phyloP scores from a whole-genome alignment of 1,140 invertebrate species.

The Battus philenor region DNA sequence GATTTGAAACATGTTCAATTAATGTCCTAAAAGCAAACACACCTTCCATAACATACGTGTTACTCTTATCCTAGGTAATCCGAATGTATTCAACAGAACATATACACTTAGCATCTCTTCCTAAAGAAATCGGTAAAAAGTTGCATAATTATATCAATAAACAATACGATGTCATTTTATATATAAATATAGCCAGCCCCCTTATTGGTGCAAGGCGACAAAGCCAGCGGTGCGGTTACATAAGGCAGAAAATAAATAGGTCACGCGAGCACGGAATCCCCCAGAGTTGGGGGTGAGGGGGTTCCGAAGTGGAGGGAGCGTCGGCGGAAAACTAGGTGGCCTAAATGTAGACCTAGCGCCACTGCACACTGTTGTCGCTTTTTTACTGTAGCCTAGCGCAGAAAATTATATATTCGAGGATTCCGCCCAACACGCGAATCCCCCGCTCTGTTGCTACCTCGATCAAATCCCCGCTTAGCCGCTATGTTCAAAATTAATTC shows the following conservation, averaged over 20 bases:
- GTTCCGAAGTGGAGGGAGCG: conserved; percentile 15
- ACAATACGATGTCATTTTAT: too few species aligned
- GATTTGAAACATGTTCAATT: too few species aligned
- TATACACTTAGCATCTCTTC: too few species aligned
- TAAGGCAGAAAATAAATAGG: conserved; percentile 52
- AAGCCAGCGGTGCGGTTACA: conserved; percentile 28
- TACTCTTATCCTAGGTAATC: too few species aligned
- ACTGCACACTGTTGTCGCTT: conserved; percentile 33
- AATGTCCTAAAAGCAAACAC: too few species aligned
- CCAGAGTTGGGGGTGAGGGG: conserved; percentile 4
- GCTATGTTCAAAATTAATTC: too few species aligned
- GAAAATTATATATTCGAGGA: conserved; percentile 39
- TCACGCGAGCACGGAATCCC: conserved; percentile 36
- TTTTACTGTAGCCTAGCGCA: conserved; percentile 32
- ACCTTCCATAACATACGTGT: too few species aligned
- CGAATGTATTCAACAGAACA: too few species aligned
- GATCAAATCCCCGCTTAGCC: too few species aligned
- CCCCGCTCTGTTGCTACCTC: not conserved
- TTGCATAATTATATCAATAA: too few species aligned
- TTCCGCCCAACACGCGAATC: conserved; percentile 1
- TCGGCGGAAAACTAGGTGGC: conserved; percentile 46
- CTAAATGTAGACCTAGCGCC: conserved; percentile 39
- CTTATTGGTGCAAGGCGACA: conserved; percentile 21
- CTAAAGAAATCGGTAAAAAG: too few species aligned
- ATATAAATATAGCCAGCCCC: too few species aligned